A percentile compares a stretch with the other conserved stretches of the same genome.
Conservation (phyloP, 2,888 invertebrate species). For the Oscheius myriophilus region DNA sequence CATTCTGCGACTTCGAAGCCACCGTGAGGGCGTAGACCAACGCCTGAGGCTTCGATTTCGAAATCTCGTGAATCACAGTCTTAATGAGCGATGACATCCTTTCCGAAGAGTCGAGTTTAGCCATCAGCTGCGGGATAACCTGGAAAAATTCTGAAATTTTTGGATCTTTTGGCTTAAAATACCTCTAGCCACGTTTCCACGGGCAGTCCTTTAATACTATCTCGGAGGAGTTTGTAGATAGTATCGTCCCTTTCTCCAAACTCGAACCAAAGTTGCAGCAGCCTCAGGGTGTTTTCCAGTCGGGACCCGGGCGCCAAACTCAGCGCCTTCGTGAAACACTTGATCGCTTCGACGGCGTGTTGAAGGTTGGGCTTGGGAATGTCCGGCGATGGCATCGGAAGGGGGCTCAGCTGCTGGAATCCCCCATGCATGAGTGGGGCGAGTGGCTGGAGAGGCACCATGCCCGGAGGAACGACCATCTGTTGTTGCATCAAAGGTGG, state of each 20-base stretch:
- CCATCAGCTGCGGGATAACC: slow-evolving; percentile 95
- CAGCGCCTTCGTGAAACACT: slow-evolving; percentile 61
- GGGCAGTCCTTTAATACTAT: slow-evolving; percentile 90
- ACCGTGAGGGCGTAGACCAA: slow-evolving; percentile 96
- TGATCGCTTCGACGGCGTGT: slow-evolving; percentile 43
- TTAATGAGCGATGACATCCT: slow-evolving; percentile 88
- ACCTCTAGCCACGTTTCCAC: slow-evolving; percentile 97
- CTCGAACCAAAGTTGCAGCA: slow-evolving; percentile 96
- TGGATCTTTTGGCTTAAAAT: too few species aligned
- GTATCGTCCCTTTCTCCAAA: slow-evolving; percentile 84
- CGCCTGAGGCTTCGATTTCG: slow-evolving; percentile 93
- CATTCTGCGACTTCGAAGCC: slow-evolving; percentile 90
- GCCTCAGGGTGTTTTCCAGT: slow-evolving; percentile 89
- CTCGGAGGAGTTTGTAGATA: slow-evolving; percentile 91
- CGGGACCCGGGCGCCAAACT: slow-evolving; percentile 74
- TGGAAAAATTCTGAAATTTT: slow-evolving; percentile 12
- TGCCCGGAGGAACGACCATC: slow-evolving; percentile 10
- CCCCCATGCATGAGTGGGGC: background rate
- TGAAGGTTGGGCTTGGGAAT: slow-evolving; percentile 12
- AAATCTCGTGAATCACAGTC: slow-evolving; percentile 91
- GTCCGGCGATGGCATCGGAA: slow-evolving; percentile 9
- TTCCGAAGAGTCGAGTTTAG: slow-evolving; percentile 89
- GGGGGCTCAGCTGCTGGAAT: slow-evolving; percentile 4
- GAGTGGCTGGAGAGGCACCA: background rate
- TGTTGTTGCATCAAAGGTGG: slow-evolving; percentile 8